phyloP scores from a whole-genome alignment of 2,113 vertebrate genomes.

The Brachionichthys hirsutus region DNA sequence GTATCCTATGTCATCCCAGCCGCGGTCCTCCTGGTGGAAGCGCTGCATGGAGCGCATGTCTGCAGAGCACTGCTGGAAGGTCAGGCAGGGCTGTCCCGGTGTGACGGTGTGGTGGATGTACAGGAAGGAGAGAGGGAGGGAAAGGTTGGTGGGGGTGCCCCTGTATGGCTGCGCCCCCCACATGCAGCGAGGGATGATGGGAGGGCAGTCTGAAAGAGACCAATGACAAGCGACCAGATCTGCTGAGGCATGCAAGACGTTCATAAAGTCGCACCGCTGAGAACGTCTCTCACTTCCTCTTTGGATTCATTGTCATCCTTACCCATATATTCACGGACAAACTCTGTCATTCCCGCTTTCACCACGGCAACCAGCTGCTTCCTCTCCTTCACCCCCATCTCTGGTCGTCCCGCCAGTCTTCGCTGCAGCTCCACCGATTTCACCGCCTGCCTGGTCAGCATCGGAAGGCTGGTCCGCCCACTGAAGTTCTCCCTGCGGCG shows the following conservation, averaged over 20 bases:
- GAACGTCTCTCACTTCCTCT: background rate
- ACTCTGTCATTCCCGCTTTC: conserved; percentile 65
- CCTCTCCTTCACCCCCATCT: conserved; percentile 10
- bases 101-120: conserved; percentile 86
- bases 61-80: conserved; percentile 73
- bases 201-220: conserved; percentile 79
- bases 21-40: conserved; percentile 82
- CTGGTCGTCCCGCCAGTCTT: conserved; percentile 31
- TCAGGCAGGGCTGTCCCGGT: conserved; percentile 79
- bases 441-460: conserved; percentile 72
- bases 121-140: conserved; percentile 78
- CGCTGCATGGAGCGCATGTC: conserved; percentile 86
- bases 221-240: background rate
- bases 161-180: conserved; percentile 84
- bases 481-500: conserved; percentile 76
- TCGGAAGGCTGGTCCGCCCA: conserved; percentile 3
- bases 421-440: conserved; percentile 61
- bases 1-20: conserved; percentile 91
- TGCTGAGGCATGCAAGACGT: too few relatives aligned
- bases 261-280: too few relatives aligned
- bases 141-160: conserved; percentile 74
- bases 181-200: conserved; percentile 84
- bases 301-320: conserved; percentile 27
- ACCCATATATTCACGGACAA: conserved; percentile 82
- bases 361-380: conserved; percentile 65